These are phyloP conservation scores for Crocidura indochinensis DNA, from an alignment of 2,797 vertebrate genomes.

Conservation along the genomic window DNA sequence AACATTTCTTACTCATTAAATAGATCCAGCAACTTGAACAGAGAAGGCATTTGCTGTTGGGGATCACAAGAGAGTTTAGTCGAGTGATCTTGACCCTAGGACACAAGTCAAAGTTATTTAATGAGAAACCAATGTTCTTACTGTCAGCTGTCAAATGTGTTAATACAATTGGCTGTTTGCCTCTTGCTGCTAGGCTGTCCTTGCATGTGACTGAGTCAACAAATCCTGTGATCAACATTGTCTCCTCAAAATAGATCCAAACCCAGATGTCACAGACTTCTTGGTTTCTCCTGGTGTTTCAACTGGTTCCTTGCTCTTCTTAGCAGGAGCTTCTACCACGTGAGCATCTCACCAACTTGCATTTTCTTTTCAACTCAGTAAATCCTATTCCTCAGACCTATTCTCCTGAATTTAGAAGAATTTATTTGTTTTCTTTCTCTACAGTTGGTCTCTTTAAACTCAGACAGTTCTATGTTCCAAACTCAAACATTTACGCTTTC, in stretches of 20 bases:
- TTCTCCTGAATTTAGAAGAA: not conserved
- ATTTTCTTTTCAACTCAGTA: not conserved
- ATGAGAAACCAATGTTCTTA: not conserved
- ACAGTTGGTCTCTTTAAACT: constrained; percentile 1
- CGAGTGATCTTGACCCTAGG: not conserved
- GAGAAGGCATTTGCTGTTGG: not conserved
- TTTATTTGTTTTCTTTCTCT: not conserved
- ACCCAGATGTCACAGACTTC: not conserved
- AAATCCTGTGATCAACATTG: not conserved
- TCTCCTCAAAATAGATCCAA: not conserved
- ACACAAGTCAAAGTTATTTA: not conserved
- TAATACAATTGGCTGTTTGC: not conserved
- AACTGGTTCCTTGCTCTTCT: not conserved
- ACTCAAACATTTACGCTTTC: not conserved
- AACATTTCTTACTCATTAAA: not conserved
- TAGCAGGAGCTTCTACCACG: not conserved
- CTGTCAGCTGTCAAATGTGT: not conserved
- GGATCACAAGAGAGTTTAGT: not conserved
- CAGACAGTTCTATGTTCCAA: not conserved
- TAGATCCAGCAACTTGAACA: not conserved
- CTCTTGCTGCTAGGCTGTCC: not conserved
- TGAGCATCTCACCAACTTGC: not conserved
- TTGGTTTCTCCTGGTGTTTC: not conserved
- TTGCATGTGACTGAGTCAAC: not conserved
- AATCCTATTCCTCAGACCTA: not conserved